Evolutionary conservation across 2,888 invertebrate genomes (phyloP).

Genomic region (Pherbina coryleti): DNA sequence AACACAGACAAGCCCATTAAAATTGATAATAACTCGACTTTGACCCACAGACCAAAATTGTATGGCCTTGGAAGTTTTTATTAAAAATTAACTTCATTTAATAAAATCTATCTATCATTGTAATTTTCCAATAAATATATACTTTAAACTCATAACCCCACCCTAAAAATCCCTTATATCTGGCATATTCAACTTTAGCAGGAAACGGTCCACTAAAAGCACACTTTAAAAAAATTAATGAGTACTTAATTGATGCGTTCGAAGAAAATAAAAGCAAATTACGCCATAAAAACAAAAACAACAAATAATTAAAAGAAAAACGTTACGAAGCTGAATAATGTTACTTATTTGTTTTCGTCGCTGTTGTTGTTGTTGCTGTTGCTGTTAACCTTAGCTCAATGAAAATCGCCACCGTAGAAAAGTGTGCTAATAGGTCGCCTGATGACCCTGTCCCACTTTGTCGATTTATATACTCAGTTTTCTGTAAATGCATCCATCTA

Average conservation of each 20-base stretch:
- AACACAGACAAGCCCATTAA: too few relatives aligned
- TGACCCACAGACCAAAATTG: too few relatives aligned
- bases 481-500: slow-evolving; percentile 10
- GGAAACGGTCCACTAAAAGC: background rate
- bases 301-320: background rate
- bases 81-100: too few relatives aligned
- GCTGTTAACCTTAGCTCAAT: slow-evolving; percentile 63
- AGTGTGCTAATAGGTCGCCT: slow-evolving; percentile 67
- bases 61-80: too few relatives aligned
- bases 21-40: too few relatives aligned
- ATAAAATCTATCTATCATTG: too few relatives aligned
- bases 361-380: slow-evolving; percentile 32
- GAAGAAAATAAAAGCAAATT: background rate
- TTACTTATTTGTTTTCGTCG: slow-evolving; percentile 1
- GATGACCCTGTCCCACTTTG: slow-evolving; percentile 67
- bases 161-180: too few relatives aligned
- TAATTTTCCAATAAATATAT: too few relatives aligned
- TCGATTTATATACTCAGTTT: slow-evolving; percentile 34
- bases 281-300: slow-evolving; percentile 17
- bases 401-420: slow-evolving; percentile 62
- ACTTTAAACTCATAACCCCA: too few relatives aligned
- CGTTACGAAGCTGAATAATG: background rate
- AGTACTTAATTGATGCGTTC: background rate
- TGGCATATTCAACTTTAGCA: too few relatives aligned
- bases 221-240: background rate